A percentile compares a stretch with the other conserved stretches of the same genome.
Evolutionary conservation across 2,888 invertebrate species (phyloP).

Genomic region (Hydrotaea cyrtoneurina): DNA sequence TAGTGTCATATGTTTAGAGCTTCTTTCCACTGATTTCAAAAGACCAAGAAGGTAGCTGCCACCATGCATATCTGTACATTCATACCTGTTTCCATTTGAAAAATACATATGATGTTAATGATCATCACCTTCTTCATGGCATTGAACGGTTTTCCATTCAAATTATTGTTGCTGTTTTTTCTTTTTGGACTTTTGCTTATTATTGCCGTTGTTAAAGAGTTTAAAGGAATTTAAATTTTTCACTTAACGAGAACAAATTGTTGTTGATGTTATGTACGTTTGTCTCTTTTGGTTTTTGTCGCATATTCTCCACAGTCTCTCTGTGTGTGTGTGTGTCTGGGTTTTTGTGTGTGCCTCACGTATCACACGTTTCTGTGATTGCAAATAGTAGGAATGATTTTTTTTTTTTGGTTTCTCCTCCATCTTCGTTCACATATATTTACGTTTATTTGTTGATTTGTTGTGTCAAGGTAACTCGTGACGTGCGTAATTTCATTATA

Average conservation of each 20-base stretch:
- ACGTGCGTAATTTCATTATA: conserved; percentile 71
- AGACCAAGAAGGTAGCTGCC: neutral
- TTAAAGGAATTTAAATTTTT: conserved; percentile 28
- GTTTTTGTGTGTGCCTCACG: conserved; percentile 30
- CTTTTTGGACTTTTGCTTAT: neutral
- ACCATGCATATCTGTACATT: neutral
- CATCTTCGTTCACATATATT: neutral
- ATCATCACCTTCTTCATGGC: conserved; percentile 49
- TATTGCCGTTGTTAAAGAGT: neutral
- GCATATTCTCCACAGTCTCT: neutral
- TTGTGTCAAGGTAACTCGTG: conserved; percentile 78
- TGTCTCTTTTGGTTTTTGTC: neutral
- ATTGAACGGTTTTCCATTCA: conserved; percentile 21
- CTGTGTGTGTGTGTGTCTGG: neutral
- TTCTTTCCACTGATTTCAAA: conserved; percentile 30
- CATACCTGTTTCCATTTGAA: conserved; percentile 52
- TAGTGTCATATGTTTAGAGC: conserved; percentile 54
- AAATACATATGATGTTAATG: conserved; percentile 40
- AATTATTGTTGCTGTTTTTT: conserved; percentile 20
- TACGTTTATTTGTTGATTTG: conserved; percentile 59
- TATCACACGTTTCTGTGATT: conserved; percentile 37
- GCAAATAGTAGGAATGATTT: conserved; percentile 41
- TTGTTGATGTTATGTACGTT: neutral
- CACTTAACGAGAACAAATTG: conserved; percentile 7
- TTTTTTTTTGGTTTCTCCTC: conserved; percentile 41